Evolutionary conservation across 2,888 invertebrate species (phyloP).

Genomic region (Tipula helvola): DNA sequence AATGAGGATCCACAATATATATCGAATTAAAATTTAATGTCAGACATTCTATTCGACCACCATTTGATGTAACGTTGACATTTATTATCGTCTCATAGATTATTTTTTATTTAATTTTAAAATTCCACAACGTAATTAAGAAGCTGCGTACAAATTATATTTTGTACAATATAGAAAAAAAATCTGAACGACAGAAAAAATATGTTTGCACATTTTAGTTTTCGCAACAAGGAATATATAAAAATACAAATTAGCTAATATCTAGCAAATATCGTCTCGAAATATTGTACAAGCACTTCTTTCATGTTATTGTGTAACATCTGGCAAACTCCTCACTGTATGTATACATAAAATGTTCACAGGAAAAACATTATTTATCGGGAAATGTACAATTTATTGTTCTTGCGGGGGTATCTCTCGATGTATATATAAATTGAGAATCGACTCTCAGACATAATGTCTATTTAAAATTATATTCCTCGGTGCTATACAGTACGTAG

Average conservation of each 20-base stretch:
- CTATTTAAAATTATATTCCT: neutral
- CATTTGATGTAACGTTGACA: neutral
- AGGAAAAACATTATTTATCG: neutral
- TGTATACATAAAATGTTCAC: neutral
- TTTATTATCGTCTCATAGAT: neutral
- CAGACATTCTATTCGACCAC: neutral
- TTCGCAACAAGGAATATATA: neutral
- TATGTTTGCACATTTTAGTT: neutral
- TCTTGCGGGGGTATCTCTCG: neutral
- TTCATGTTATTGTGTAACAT: neutral
- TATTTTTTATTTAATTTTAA: neutral
- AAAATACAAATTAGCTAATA: neutral
- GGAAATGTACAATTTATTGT: neutral
- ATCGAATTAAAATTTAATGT: neutral
- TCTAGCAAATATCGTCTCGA: neutral
- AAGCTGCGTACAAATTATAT: neutral
- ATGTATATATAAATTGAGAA: neutral
- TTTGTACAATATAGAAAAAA: too few relatives aligned
- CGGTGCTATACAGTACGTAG: neutral
- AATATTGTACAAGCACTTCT: neutral
- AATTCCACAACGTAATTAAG: neutral
- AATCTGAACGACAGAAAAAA: neutral
- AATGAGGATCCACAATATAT: neutral
- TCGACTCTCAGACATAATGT: neutral
- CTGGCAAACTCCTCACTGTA: neutral